Base-by-base conservation (phyloP, 2,113 vertebrate species). In the Orthonyx spaldingii region DNA sequence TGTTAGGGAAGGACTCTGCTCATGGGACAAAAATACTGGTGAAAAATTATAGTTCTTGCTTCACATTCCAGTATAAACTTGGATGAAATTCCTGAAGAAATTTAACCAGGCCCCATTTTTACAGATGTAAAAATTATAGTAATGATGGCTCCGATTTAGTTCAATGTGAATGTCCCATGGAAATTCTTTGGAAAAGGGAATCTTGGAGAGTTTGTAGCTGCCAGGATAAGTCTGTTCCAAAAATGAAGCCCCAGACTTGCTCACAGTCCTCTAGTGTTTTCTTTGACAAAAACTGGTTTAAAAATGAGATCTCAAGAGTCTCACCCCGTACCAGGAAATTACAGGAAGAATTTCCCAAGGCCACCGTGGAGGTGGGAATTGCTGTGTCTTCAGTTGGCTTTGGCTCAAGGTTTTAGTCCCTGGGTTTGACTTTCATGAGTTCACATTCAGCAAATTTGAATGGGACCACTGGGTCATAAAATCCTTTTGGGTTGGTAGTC, bases 91-190 rank as follows among this genome's bases (percentile, higher is more conserved):
- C 41, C 22, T 66, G 37, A 23, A 47, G 44, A 50, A 72, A 69
- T 53, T 65, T 65, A 64, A 17, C 21, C 23, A 35, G 22, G 21
- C 8, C 41, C 4, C 13, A 14, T 23, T 60, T 60, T 33, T 70
- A 19, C 7, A 59, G 33, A 22, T n/a, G 23, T 5, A 55, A 42
- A 71, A 72, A 27, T 23, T 33, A 24, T 4, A 30, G 13, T 9
- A 30, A 32, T 3, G 5, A 30, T 64, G 33, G 12, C 28, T 60
- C 16, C 0, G 0, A 55, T 70, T 66, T 24, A 47, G 4, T 84
- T 55, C 24, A 39, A 0, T 7, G 7, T 64, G 15, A 47, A 11
- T 1, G 1, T 52, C 28, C 41, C 37, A 6, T 4, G 3, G 11
- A 41, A 41, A 13, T 47, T 52, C 24, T 70, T 32, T 39, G 28